Evolutionary conservation across 2,113 vertebrate species (phyloP).

Genomic region (Nettapus auritus): DNA sequence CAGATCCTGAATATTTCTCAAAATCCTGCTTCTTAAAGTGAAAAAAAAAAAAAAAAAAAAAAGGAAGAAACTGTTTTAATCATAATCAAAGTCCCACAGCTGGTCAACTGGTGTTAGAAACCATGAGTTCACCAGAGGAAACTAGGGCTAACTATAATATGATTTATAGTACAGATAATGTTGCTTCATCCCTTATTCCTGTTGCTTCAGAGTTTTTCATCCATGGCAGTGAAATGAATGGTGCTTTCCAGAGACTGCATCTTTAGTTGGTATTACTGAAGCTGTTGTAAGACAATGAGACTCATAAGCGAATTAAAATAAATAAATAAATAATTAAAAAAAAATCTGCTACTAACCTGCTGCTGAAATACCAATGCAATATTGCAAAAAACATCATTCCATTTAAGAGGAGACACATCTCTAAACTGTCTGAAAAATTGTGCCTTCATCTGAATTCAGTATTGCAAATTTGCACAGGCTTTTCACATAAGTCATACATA

Average conservation of each 20-base stretch:
- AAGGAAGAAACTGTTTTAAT: not conserved
- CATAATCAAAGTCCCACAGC: not conserved
- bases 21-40: not conserved
- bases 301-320: not conserved
- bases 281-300: not conserved
- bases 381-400: not conserved
- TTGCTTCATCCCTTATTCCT: not conserved
- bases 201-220: not conserved
- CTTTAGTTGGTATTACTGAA: not conserved
- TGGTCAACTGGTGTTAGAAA: not conserved
- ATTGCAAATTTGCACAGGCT: not conserved
- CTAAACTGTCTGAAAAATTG: not conserved
- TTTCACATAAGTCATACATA: not conserved
- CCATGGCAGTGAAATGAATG: not conserved
- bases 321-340: not conserved
- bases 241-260: not conserved
- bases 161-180: not conserved
- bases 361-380: not conserved
- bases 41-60: not conserved
- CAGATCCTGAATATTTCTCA: not conserved
- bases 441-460: not conserved
- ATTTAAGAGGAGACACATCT: not conserved
- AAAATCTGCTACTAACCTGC: not conserved
- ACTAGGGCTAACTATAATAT: not conserved
- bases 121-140: not conserved